Evolutionary conservation across 2,888 invertebrate species (phyloP), one percentile per base, ranked within the genome.

Genomic region (Megamerina dolium): DNA sequence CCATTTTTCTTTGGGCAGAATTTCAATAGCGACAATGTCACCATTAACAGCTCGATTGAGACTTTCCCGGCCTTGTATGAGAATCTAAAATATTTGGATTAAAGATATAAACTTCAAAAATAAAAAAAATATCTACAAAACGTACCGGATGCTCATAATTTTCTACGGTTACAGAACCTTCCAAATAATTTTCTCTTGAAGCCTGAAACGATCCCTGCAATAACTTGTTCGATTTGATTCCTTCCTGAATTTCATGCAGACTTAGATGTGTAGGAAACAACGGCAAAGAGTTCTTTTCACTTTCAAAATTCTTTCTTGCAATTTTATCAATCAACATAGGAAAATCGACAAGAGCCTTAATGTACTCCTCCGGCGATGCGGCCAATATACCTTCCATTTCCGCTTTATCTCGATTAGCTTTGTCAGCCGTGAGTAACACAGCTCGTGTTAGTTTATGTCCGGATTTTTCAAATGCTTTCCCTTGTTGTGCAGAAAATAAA

Each of bases 31-130:
- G 5, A 99, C 95, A 30, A 85, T 74, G 64, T 99, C 99, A 5
- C 92, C 95, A 66, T 97, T 90, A 1, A 97, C 87, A 3, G 94
- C 91, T 48, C 99, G 79, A 70, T 99, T 99, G 42, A 96, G 78
- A 39, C 88, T 81, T 41, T 79, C 76, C 46, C 85, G 79, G 2
- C 94, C 93, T 80, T 92, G 91, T 16, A 94, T 76, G 6, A 92
- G 72, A 48, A 92, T 78, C 87, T 87, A 54, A 8, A 61, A 66
- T 39, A 23, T 8, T 8, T 10, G 23, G 6, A 23, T 8, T n/a
- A 23, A 3, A 26, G 17, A 16, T 21, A 16, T 35, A 8, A 9
- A 35, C 21, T 14, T 21, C 18, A 35, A 10, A 23, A 8, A 12
- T 16, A 32, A 5, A 30, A 18, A 13, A 16, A 13, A 17, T 17